Evolutionary conservation across 2,888 invertebrate genomes (phyloP), one percentile per base, ranked within the genome.

Genomic region (Schizotus pectinicornis): DNA sequence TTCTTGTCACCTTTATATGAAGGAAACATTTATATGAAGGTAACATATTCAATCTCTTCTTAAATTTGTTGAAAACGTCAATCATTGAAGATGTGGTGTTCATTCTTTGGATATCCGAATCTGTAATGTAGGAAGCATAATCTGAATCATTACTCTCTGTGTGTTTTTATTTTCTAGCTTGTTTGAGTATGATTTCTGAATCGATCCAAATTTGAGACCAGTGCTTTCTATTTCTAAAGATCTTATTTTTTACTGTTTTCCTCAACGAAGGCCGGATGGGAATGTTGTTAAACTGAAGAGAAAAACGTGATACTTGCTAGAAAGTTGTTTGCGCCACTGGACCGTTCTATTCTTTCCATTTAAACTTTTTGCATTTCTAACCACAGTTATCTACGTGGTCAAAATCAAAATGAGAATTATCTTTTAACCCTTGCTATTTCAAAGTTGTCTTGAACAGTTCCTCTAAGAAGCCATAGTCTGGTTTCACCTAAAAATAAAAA

Each of bases 11-110:
- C 65, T n/a, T n/a, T n/a, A n/a, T n/a, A n/a, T n/a, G n/a, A n/a
- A n/a, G n/a, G n/a, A n/a, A n/a, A n/a, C n/a, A n/a, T 38, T 71
- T 71, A 56, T 69, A 62, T 34, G 59, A 65, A n/a, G 75, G 73
- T 6, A 74, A 75, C 9, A 78, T 79, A 0, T 80, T 79, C 0
- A 55, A 51, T 72, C 83, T 84, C 55, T 86, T 86, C 65, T 84
- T 84, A 67, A 85, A 85, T 70, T 81, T 85, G 35, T 85, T 83
- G 51, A 87, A 79, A 0, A 90, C 85, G 63, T 86, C 86, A 61
- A 86, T 80, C 90, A 91, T 91, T 0, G 89, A 89, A 42, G 86
- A 86, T 0, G 90, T 91, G 0, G 89, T 89, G 69, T 85, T 86
- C 53, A 83, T 65, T n/a, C 75, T 74, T 47, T 79, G 74, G 46